These are phyloP conservation scores for Danaus plexippus DNA, from an alignment of 1,140 invertebrate species.

Conservation along the genomic window DNA sequence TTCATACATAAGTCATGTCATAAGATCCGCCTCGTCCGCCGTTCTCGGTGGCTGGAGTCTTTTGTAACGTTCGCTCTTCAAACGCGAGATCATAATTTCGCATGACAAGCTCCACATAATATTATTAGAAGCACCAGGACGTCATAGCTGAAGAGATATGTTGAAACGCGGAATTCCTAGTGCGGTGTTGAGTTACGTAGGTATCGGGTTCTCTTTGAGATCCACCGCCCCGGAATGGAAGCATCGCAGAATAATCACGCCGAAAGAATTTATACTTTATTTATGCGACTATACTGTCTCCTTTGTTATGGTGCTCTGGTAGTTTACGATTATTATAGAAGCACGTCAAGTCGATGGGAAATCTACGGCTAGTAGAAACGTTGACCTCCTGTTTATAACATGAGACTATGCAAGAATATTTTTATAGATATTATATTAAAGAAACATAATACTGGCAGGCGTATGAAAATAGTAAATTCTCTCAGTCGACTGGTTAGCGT, in stretches of 20 bases:
- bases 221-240: slow-evolving; percentile 55
- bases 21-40: no score
- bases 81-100: slow-evolving; percentile 33
- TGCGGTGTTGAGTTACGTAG: slow-evolving; percentile 52
- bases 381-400: slow-evolving; percentile 17
- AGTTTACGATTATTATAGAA: slow-evolving; percentile 51
- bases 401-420: neutral
- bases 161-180: slow-evolving; percentile 53
- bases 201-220: slow-evolving; percentile 61
- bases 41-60: no score
- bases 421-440: no score
- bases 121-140: slow-evolving; percentile 49
- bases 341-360: slow-evolving; percentile 34
- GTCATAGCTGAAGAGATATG: slow-evolving; percentile 45
- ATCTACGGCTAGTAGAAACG: slow-evolving; percentile 27
- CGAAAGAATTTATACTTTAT: slow-evolving; percentile 55
- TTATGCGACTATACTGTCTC: slow-evolving; percentile 43
- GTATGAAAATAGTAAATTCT: no score
- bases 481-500: no score
- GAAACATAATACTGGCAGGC: no score
- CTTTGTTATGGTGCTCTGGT: slow-evolving; percentile 44
- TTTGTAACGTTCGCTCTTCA: slow-evolving; percentile 8
- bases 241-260: slow-evolving; percentile 37
- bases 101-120: slow-evolving; percentile 40
- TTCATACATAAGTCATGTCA: no score